Conservation (phyloP, 2,888 invertebrate genomes). For the Parnassius glacialis region DNA sequence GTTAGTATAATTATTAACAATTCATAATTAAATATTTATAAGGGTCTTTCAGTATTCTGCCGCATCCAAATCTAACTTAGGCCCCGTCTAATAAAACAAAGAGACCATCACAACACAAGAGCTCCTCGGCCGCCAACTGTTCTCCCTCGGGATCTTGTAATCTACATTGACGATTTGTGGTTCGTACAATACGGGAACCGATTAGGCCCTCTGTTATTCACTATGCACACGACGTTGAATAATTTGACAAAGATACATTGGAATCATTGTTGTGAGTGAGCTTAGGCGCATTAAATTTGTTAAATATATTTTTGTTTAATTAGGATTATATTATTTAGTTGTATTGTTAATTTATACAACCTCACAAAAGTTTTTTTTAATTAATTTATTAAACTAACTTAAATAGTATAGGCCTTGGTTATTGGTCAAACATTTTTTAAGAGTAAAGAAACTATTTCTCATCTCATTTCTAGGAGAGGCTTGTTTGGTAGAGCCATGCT, state of each 20-base stretch:
- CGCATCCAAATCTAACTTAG: not conserved
- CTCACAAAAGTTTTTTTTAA: no score
- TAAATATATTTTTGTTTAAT: no score
- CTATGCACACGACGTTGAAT: conserved; percentile 2
- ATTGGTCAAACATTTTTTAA: no score
- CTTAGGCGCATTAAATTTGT: not conserved
- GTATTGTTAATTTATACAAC: no score
- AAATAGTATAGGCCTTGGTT: no score
- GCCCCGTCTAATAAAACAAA: conserved; percentile 2
- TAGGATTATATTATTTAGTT: no score
- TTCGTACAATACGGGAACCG: conserved; percentile 3
- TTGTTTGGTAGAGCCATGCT: no score
- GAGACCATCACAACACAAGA: conserved; percentile 1
- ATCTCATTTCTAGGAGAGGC: no score
- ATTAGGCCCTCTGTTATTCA: conserved; percentile 3
- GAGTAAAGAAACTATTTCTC: no score
- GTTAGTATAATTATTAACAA: no score
- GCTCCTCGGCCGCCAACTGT: conserved; percentile 2
- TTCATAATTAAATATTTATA: no score
- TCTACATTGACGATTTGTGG: conserved; percentile 3
- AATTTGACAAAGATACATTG: not conserved
- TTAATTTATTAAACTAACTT: no score
- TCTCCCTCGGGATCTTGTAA: conserved; percentile 4
- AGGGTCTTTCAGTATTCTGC: not conserved
- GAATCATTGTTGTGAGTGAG: not conserved